phyloP scores from a whole-genome alignment of 2,888 invertebrate species.

The Tinea trinotella region DNA sequence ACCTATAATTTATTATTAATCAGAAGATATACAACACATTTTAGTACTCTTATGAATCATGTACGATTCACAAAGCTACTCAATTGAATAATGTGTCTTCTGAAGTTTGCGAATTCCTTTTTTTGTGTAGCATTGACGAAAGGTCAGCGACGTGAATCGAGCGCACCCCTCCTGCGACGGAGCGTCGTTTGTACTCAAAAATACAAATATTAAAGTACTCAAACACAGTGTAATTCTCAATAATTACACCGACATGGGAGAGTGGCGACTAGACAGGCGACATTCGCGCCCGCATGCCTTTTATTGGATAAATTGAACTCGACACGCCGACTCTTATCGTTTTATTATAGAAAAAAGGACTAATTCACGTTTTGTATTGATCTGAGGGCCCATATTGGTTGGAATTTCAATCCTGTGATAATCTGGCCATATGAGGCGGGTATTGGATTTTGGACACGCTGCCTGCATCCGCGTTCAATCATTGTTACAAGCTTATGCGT shows the following conservation, averaged over 20 bases:
- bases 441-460: constrained; percentile 36
- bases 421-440: constrained; percentile 48
- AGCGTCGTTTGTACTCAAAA: constrained; percentile 21
- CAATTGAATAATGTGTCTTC: background rate
- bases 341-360: constrained; percentile 47
- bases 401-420: constrained; percentile 67
- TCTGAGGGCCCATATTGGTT: background rate
- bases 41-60: background rate
- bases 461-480: constrained; percentile 37
- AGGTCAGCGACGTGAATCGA: background rate
- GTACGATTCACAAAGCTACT: background rate
- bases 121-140: background rate
- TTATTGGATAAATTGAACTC: constrained; percentile 61
- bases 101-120: background rate
- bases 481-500: background rate
- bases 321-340: constrained; percentile 31
- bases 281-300: constrained; percentile 56
- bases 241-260: constrained; percentile 50
- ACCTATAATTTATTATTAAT: too few species aligned
- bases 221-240: constrained; percentile 45
- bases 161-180: constrained; percentile 1
- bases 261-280: constrained; percentile 33
- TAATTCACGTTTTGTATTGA: constrained; percentile 21
- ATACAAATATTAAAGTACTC: constrained; percentile 39
- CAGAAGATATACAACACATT: background rate